A percentile compares a stretch with the other conserved stretches of the same genome.
Evolutionary conservation across 2,113 vertebrate genomes (phyloP).

Genomic region (Sinosuthora webbiana): DNA sequence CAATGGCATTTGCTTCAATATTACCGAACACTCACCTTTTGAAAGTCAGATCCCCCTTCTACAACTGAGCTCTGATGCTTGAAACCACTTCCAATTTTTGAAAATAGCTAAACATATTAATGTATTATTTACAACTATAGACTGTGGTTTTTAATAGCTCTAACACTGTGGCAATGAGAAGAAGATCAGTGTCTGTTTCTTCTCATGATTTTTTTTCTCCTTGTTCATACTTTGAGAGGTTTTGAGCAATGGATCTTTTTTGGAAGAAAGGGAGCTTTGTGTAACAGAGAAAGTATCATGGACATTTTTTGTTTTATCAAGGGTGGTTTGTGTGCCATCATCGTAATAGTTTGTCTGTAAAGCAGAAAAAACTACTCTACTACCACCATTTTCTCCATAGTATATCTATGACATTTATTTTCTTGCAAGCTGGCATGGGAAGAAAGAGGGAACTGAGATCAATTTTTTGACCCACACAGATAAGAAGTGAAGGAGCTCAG

Average conservation of each 20-base stretch:
- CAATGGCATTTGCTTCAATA: background rate
- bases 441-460: background rate
- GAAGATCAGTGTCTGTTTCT: background rate
- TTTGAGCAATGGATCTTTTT: background rate
- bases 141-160: background rate
- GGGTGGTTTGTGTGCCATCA: background rate
- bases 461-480: background rate
- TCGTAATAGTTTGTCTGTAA: background rate
- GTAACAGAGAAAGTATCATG: background rate
- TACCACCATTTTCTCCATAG: background rate
- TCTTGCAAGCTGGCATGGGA: background rate
- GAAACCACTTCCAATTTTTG: background rate
- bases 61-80: background rate
- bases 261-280: background rate
- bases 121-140: background rate
- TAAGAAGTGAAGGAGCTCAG: background rate
- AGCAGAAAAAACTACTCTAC: background rate
- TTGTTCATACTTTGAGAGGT: background rate
- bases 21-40: background rate
- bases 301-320: background rate
- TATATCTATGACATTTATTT: background rate
- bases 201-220: background rate
- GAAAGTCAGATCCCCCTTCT: background rate
- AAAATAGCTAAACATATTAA: background rate
- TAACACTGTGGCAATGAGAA: background rate